Conservation (phyloP, 2,113 vertebrate species). For the Saccopteryx bilineata region DNA sequence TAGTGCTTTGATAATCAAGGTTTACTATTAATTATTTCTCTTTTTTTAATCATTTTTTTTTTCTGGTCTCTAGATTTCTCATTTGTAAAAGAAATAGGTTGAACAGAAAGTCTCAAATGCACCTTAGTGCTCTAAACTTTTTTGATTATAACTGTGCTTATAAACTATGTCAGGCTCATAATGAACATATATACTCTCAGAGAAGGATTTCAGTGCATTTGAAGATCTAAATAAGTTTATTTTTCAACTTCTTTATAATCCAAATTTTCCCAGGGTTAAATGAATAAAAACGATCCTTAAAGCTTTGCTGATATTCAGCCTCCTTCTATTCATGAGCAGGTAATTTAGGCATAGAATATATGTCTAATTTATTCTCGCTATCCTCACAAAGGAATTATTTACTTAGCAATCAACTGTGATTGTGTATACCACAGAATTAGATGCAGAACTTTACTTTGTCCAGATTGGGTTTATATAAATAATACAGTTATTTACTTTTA, state of each 20-base stretch:
- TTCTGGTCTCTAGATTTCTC: constrained; percentile 52
- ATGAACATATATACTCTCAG: constrained; percentile 46
- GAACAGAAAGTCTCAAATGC: constrained; percentile 25
- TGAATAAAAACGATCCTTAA: neutral
- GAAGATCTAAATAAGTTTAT: constrained; percentile 32
- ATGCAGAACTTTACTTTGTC: neutral
- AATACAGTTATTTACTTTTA: neutral
- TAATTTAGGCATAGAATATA: neutral
- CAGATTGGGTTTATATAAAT: neutral
- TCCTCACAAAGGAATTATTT: constrained; percentile 1
- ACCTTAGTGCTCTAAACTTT: constrained; percentile 25
- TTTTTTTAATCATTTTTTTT: constrained; percentile 53
- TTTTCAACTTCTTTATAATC: neutral
- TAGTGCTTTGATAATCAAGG: constrained; percentile 37
- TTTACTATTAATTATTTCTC: constrained; percentile 51
- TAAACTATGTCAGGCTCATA: constrained; percentile 24
- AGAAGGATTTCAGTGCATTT: constrained; percentile 7
- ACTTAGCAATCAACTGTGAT: neutral
- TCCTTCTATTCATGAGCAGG: neutral
- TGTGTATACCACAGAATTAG: neutral
- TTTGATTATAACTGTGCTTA: constrained; percentile 45
- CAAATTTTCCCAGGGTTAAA: neutral
- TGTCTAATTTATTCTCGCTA: neutral
- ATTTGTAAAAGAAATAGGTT: constrained; percentile 59
- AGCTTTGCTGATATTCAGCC: neutral